Evolutionary conservation across 2,888 invertebrate species (phyloP).

Genomic region (Lissonota sp.): DNA sequence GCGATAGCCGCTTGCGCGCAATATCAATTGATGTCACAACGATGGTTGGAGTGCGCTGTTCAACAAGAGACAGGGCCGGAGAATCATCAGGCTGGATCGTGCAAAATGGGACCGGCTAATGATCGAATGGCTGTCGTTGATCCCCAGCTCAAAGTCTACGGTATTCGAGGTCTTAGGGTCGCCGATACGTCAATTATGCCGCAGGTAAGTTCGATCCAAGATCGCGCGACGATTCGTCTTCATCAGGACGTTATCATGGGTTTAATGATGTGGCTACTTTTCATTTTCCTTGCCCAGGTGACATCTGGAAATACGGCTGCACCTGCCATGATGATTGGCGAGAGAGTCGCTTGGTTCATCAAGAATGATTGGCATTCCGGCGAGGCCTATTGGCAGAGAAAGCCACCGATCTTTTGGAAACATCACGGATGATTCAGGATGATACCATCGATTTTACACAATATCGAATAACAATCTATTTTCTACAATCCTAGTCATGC

Average conservation of each 20-base stretch:
- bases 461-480: constrained; percentile 33
- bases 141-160: constrained; percentile 87
- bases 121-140: constrained; percentile 92
- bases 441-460: neutral
- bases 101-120: constrained; percentile 91
- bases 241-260: neutral
- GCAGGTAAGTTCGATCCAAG: constrained; percentile 79
- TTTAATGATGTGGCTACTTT: neutral
- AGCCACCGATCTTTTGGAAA: constrained; percentile 56
- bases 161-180: constrained; percentile 86
- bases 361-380: constrained; percentile 83
- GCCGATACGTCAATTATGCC: constrained; percentile 88
- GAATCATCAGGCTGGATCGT: constrained; percentile 93
- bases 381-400: constrained; percentile 78
- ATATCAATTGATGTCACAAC: constrained; percentile 85
- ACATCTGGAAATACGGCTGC: constrained; percentile 86
- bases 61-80: constrained; percentile 90
- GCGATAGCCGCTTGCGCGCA: constrained; percentile 75
- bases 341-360: constrained; percentile 85
- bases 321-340: constrained; percentile 87
- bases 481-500: constrained; percentile 26
- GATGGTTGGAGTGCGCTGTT: constrained; percentile 92
- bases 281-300: constrained; percentile 69
- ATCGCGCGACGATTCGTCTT: neutral
- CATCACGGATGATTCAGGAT: constrained; percentile 47